Evolutionary conservation across 2,113 vertebrate species (phyloP).

Genomic region (Girardinichthys multiradiatus): DNA sequence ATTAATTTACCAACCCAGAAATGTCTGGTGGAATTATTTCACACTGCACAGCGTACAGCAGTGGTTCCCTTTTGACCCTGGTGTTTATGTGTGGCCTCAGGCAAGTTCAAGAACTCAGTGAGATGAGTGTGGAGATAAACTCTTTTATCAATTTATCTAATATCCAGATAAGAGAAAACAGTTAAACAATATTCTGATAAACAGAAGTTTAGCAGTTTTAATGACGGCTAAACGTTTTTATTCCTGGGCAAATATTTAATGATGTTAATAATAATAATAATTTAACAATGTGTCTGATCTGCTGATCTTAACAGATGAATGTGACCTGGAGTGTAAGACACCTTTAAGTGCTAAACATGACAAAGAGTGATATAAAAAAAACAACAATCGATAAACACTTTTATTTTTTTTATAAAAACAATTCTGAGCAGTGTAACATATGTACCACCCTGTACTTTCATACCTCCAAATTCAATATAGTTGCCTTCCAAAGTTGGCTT

Average conservation of each 20-base stretch:
- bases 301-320: neutral
- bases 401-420: too few relatives aligned
- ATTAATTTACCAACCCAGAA: slow-evolving; percentile 60
- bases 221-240: too few relatives aligned
- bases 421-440: too few relatives aligned
- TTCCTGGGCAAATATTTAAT: neutral
- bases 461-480: too few relatives aligned
- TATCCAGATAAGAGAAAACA: neutral
- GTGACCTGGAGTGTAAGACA: neutral
- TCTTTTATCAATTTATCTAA: neutral
- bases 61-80: slow-evolving; percentile 36
- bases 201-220: neutral
- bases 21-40: slow-evolving; percentile 53
- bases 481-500: too few relatives aligned
- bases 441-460: too few relatives aligned
- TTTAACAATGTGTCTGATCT: neutral
- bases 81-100: slow-evolving; percentile 19
- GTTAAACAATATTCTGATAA: neutral
- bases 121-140: neutral
- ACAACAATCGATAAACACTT: too few relatives aligned
- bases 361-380: too few relatives aligned
- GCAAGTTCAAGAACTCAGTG: slow-evolving; percentile 1
- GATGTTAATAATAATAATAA: too few relatives aligned
- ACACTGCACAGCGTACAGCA: slow-evolving; percentile 8
- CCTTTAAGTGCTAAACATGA: too few relatives aligned